Conservation (phyloP, 2,888 invertebrate species). For the Parnassius apollo region DNA sequence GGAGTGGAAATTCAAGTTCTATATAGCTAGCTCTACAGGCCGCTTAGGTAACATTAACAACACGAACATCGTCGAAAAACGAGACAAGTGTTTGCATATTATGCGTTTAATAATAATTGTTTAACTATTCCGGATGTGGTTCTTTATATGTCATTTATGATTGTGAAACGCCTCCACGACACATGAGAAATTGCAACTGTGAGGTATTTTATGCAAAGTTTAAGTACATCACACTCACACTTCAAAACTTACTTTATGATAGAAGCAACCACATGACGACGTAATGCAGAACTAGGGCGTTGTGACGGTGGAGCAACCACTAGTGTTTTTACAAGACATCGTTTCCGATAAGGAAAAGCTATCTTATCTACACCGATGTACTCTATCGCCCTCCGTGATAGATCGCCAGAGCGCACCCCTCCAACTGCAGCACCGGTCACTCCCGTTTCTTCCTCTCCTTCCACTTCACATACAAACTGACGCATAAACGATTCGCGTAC, state of each 20-base stretch:
- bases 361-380: constrained; percentile 69
- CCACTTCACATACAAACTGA: constrained; percentile 95
- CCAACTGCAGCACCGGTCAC: constrained; percentile 44
- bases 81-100: constrained; percentile 4
- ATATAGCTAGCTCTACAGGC: too few relatives aligned
- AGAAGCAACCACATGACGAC: constrained; percentile 90
- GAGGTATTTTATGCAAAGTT: too few relatives aligned
- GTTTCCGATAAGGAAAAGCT: constrained; percentile 86
- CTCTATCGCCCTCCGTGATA: constrained; percentile 64
- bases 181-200: too few relatives aligned
- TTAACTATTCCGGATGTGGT: too few relatives aligned
- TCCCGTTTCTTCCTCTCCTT: constrained; percentile 88
- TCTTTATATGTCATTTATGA: too few relatives aligned
- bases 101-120: too few relatives aligned
- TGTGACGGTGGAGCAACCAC: constrained; percentile 91
- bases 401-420: constrained; percentile 41
- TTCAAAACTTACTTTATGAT: constrained; percentile 88
- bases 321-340: constrained; percentile 90
- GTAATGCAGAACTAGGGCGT: constrained; percentile 88
- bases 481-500: constrained; percentile 99
- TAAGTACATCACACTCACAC: too few relatives aligned
- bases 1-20: too few relatives aligned
- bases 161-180: too few relatives aligned
- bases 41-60: background rate
- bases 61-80: background rate